Conservation (phyloP, 2,797 vertebrate genomes). For the Acanthiza pusilla region DNA sequence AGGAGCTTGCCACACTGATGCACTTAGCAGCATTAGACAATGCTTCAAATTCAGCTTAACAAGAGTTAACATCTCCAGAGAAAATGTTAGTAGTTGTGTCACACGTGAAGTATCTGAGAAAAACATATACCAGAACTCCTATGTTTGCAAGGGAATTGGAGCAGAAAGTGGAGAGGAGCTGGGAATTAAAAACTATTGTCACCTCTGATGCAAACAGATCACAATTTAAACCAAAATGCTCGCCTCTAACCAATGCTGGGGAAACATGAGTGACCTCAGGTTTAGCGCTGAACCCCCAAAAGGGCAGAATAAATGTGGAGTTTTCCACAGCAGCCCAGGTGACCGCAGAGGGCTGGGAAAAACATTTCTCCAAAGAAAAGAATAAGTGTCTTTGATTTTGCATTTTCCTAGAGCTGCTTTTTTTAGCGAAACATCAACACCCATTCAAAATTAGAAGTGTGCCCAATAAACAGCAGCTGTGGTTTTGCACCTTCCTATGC, state of each 20-base stretch:
- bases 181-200: background rate
- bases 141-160: background rate
- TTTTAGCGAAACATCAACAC: background rate
- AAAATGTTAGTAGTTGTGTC: background rate
- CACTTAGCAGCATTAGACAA: background rate
- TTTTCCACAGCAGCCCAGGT: background rate
- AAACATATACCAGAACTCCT: background rate
- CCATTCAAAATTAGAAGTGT: background rate
- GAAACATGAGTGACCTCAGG: background rate
- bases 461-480: background rate
- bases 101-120: background rate
- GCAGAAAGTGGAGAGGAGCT: background rate
- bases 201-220: background rate
- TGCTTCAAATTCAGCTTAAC: background rate
- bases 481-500: slow-evolving; percentile 9
- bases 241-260: background rate
- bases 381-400: background rate
- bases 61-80: background rate
- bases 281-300: background rate
- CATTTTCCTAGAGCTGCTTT: background rate
- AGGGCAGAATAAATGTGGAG: background rate
- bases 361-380: background rate
- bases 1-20: background rate
- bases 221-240: background rate
- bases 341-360: background rate